Conservation (phyloP, 1,140 invertebrate genomes). For the Pentalonia nigronervosa region DNA sequence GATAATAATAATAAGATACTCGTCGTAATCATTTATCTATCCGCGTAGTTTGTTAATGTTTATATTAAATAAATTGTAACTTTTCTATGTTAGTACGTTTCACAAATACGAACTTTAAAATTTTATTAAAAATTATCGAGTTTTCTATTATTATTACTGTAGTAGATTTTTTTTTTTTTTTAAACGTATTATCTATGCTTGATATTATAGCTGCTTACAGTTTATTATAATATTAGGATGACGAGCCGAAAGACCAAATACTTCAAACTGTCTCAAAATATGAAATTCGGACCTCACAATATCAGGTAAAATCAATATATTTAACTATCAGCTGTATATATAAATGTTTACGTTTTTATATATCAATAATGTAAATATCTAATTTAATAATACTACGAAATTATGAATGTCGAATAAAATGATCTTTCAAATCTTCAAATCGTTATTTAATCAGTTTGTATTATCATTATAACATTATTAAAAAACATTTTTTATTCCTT, state of each 20-base stretch:
- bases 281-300: neutral
- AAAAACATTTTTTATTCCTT: neutral
- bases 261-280: neutral
- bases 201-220: neutral
- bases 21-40: neutral
- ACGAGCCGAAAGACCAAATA: neutral
- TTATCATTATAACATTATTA: neutral
- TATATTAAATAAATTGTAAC: neutral
- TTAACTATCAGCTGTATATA: neutral
- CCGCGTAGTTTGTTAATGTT: neutral
- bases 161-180: neutral
- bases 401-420: too few relatives aligned
- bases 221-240: neutral
- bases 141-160: neutral
- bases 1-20: conserved; percentile 3
- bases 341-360: neutral
- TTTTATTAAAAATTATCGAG: neutral
- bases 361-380: neutral
- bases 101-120: neutral
- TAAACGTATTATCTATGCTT: neutral
- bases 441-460: too few relatives aligned
- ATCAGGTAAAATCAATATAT: neutral
- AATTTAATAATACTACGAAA: neutral
- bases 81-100: neutral
- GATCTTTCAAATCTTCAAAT: too few relatives aligned